These are phyloP conservation scores for Thera britannica DNA, from an alignment of 2,888 invertebrate genomes.

Conservation along the genomic window DNA sequence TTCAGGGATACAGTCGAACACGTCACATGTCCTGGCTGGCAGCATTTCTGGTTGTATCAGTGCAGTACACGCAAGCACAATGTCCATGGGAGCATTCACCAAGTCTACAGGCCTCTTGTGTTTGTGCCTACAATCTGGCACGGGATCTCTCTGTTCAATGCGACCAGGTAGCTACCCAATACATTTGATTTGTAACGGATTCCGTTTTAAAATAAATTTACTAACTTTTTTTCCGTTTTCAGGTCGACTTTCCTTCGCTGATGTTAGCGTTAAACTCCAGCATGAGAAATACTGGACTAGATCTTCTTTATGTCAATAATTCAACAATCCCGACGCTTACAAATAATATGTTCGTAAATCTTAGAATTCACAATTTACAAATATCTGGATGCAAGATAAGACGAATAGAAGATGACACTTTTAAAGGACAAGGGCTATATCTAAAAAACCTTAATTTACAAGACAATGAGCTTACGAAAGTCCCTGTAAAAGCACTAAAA, in stretches of 20 bases:
- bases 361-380: constrained; percentile 92
- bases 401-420: constrained; percentile 89
- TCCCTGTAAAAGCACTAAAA: constrained; percentile 90
- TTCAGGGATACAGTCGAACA: constrained; percentile 55
- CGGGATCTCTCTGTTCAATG: constrained; percentile 95
- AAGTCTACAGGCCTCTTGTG: constrained; percentile 91
- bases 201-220: not conserved
- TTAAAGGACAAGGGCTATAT: constrained; percentile 92
- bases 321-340: constrained; percentile 89
- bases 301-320: constrained; percentile 95
- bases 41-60: constrained; percentile 50
- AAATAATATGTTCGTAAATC: constrained; percentile 87
- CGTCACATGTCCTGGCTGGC: constrained; percentile 53
- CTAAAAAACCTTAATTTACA: constrained; percentile 93
- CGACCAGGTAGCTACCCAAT: constrained; percentile 85
- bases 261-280: constrained; percentile 89
- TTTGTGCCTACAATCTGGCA: constrained; percentile 94
- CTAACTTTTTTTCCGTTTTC: constrained; percentile 38
- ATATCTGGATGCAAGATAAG: constrained; percentile 92
- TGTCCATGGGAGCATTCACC: constrained; percentile 94
- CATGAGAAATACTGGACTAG: constrained; percentile 88
- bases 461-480: constrained; percentile 91
- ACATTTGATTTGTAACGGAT: not conserved
- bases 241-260: constrained; percentile 91
- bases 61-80: constrained; percentile 81